A percentile compares a stretch with the other conserved stretches of the same genome.
phyloP scores from a whole-genome alignment of 2,797 vertebrate genomes.

The Notamacropus eugenii region DNA sequence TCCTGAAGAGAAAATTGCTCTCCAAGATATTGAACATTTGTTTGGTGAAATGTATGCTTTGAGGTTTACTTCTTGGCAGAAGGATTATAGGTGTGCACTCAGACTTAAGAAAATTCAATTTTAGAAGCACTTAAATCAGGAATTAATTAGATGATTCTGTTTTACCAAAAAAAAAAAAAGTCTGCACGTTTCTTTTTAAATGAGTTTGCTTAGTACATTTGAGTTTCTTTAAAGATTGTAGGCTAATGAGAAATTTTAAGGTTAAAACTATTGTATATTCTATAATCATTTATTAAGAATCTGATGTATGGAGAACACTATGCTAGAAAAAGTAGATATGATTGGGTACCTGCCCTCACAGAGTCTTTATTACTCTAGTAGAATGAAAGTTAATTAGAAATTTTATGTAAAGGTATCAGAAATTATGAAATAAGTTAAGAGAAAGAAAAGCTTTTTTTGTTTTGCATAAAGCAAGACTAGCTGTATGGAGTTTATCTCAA shows the following conservation, averaged over 20 bases:
- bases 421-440: not conserved
- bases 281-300: constrained; percentile 24
- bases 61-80: constrained; percentile 49
- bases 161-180: constrained; percentile 41
- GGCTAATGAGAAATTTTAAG: constrained; percentile 24
- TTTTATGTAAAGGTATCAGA: not conserved
- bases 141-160: constrained; percentile 52
- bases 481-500: not conserved
- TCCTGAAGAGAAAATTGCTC: not conserved
- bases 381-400: not conserved
- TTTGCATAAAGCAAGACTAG: not conserved
- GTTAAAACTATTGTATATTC: constrained; percentile 26
- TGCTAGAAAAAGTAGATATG: not conserved
- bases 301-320: not conserved
- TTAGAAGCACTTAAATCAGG: constrained; percentile 37
- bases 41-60: not conserved
- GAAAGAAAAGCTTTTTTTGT: not conserved
- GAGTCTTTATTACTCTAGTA: not conserved
- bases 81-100: constrained; percentile 48
- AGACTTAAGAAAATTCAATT: constrained; percentile 31
- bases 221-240: constrained; percentile 38
- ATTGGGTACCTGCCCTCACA: not conserved
- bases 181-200: constrained; percentile 35
- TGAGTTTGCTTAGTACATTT: constrained; percentile 47
- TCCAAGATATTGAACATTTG: not conserved